Base-by-base conservation (phyloP, 1,140 invertebrate genomes). In the Zaprionus davidi region DNA sequence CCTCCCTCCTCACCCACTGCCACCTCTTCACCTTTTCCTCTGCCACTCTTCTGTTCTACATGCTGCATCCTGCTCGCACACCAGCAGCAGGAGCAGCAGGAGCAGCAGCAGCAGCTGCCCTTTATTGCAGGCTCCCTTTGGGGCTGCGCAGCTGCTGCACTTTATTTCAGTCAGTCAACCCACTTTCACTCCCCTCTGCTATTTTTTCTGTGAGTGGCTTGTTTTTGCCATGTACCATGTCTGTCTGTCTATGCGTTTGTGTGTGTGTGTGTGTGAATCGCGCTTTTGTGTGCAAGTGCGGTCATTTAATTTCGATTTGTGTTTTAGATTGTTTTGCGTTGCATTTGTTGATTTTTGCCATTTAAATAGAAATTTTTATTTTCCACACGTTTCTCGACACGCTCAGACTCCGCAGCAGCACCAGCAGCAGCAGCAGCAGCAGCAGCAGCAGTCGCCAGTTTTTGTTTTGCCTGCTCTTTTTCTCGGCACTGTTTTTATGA, bases 271-370 rank as follows among this genome's bases (percentile, higher is more conserved):
- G 68, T 70, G 44, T 76, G 68, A 71, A 51, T 65, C 77, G 64
- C 81, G 79, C 85, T 77, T 90, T 84, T 86, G 82, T 90, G 87
- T 90, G 86, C 87, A 81, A 90, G 86, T 91, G 88, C 83, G 88
- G 88, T 91, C 88, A 91, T 91, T 91, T 91, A 91, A 91, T 91
- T 91, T 91, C 88, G 88, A 91, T 91, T 91, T 91, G 88, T 91
- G 88, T 91, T 91, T 91, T 91, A 91, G 88, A 91, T 88, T 91
- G 88, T 80, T 90, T 90, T 86, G 85, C 74, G 85, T 90, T 90
- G 85, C 82, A 90, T 90, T 90, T 90, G 85, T 90, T 90, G 85
- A 90, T 90, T 90, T 90, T 90, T 90, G 85, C 85, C 85, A 90
- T 90, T 90, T 90, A 90, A 90, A 90, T 90, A 90, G 85, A 90